These are phyloP conservation scores for Blennius ocellaris DNA, from an alignment of 2,113 vertebrate genomes.

Conservation along the genomic window DNA sequence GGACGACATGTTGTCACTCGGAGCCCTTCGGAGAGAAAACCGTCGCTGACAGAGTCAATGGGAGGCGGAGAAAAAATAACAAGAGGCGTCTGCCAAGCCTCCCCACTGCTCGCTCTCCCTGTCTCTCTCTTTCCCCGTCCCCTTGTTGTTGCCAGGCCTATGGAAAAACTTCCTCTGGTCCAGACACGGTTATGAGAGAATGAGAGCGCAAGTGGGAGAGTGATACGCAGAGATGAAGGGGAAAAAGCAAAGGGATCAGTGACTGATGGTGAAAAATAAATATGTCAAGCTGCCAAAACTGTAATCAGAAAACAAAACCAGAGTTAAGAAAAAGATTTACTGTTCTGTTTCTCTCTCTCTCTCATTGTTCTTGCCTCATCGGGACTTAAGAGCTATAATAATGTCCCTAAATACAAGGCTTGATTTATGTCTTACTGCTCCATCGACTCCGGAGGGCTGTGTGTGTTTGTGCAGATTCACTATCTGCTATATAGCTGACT, in stretches of 20 bases:
- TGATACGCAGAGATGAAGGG: slow-evolving; percentile 49
- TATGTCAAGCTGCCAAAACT: slow-evolving; percentile 12
- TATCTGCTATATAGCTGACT: slow-evolving; percentile 40
- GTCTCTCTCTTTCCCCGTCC: slow-evolving; percentile 45
- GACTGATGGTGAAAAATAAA: slow-evolving; percentile 34
- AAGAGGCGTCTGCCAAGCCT: slow-evolving; percentile 77
- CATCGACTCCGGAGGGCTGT: slow-evolving; percentile 21
- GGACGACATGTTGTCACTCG: slow-evolving; percentile 42
- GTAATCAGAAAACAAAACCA: slow-evolving; percentile 3
- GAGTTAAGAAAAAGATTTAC: slow-evolving; percentile 11
- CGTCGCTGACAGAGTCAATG: slow-evolving; percentile 77
- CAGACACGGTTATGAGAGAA: slow-evolving; percentile 71
- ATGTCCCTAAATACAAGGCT: slow-evolving; percentile 31
- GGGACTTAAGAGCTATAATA: slow-evolving; percentile 31
- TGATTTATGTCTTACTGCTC: slow-evolving; percentile 46
- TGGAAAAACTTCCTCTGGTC: slow-evolving; percentile 78
- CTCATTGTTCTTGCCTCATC: not conserved
- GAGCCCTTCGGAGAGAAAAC: slow-evolving; percentile 53
- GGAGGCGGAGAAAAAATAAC: slow-evolving; percentile 80
- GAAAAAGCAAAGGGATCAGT: slow-evolving; percentile 46
- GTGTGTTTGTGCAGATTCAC: slow-evolving; percentile 42
- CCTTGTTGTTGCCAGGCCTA: slow-evolving; percentile 70
- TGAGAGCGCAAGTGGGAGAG: slow-evolving; percentile 47
- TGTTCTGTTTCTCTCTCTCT: not conserved
- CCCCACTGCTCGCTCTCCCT: slow-evolving; percentile 47